Evolutionary conservation across 2,113 vertebrate genomes (phyloP).

Genomic region (Lichenostomus cassidix): DNA sequence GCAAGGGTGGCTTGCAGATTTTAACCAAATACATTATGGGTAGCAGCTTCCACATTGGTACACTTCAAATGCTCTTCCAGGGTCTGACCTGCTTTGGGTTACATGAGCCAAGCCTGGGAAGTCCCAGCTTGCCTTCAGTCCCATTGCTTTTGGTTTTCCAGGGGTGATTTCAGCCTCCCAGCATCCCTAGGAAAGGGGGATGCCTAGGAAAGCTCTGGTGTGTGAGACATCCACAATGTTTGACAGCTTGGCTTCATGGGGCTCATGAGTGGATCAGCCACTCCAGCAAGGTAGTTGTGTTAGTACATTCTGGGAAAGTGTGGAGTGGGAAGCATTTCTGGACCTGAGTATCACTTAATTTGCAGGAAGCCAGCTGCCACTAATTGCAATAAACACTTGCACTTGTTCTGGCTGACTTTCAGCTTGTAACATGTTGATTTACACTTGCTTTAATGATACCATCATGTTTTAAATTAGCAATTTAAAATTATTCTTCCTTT

Average conservation of each 20-base stretch:
- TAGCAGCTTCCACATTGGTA: neutral
- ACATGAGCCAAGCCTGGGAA: neutral
- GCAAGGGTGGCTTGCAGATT: neutral
- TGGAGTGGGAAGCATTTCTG: neutral
- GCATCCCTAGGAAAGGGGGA: neutral
- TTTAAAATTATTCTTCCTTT: neutral
- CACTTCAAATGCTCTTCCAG: neutral
- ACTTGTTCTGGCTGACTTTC: neutral
- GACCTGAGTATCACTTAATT: neutral
- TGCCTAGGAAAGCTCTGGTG: neutral
- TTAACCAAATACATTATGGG: neutral
- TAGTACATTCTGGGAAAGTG: neutral
- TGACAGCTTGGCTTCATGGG: neutral
- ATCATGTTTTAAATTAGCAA: neutral
- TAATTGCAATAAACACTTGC: constrained; percentile 3
- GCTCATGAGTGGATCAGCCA: neutral
- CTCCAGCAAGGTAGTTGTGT: neutral
- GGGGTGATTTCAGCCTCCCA: neutral
- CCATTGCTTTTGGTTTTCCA: neutral
- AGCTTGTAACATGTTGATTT: neutral
- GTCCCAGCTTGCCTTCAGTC: neutral
- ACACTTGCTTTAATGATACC: neutral
- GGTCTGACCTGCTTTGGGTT: neutral
- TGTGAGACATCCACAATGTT: neutral
- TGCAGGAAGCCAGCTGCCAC: constrained; percentile 10